Evolutionary conservation across 1,140 invertebrate species (phyloP), one percentile per base, ranked within the genome.

Genomic region (Caenorhabditis elegans): DNA sequence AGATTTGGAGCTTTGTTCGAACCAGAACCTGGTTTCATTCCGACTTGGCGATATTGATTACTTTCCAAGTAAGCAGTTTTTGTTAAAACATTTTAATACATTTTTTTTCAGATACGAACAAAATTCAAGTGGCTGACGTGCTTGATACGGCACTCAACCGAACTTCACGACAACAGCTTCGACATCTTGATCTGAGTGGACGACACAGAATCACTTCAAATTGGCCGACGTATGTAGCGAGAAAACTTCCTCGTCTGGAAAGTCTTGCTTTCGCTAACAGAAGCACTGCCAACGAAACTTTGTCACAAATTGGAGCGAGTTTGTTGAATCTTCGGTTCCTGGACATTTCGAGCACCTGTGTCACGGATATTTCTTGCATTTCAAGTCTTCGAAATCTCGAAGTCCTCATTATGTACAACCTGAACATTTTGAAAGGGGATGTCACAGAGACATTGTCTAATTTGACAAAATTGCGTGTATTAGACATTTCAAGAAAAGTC

Each of bases 401-500:
- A 28, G 92, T 92, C 86, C 92, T 91, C 70, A 87, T 94, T 47
- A 92, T 94, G 92, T 93, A 93, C 85, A 93, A 93, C 89, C 88
- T 93, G 87, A 84, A 85, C n/a, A 89, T 89, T 84, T 85, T 79
- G 65, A 87, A 88, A 48, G 88, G 90, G 39, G 90, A 92, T 51
- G 90, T 92, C 83, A 87, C 92, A 22, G 91, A 93, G 47, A 75
- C 65, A 0, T 86, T 94, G 43, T 86, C 91, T 85, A 92, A 93
- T 83, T 87, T 94, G 28, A 91, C 90, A 24, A 91, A 92, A 79
- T 88, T 94, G 26, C 90, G 92, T 70, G 91, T 92, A 86, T 90
- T 94, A 81, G 93, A 94, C 89, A 92, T 94, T 75, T 94, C 93
- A 2, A 92, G 92, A 82, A 93, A 93, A 85, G 91, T 91, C 17